Evolutionary conservation across 2,113 vertebrate genomes (phyloP).

Genomic region (Carassius gibelio): DNA sequence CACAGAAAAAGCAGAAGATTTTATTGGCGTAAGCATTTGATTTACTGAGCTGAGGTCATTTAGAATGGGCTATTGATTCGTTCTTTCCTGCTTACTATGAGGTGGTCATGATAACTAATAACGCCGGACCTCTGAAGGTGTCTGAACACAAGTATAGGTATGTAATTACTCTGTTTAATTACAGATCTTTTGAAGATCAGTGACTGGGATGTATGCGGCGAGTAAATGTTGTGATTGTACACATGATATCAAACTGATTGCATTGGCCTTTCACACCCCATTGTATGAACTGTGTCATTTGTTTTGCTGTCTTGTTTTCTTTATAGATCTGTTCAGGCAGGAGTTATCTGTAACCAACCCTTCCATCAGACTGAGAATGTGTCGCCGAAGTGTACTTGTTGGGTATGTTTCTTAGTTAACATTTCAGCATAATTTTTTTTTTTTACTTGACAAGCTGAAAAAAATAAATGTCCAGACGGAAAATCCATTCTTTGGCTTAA

Average conservation of each 20-base stretch:
- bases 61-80: slow-evolving; percentile 44
- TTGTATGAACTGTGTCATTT: not conserved
- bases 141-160: not conserved
- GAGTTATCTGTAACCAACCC: not conserved
- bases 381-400: not conserved
- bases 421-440: not conserved
- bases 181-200: slow-evolving; percentile 23
- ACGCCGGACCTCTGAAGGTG: not conserved
- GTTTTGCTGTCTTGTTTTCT: not conserved
- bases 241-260: slow-evolving; percentile 16
- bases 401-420: not conserved
- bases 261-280: not conserved
- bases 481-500: slow-evolving; percentile 32
- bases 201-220: not conserved
- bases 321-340: not conserved
- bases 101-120: slow-evolving; percentile 37
- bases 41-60: slow-evolving; percentile 41
- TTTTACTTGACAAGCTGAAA: slow-evolving; percentile 26
- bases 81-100: slow-evolving; percentile 9
- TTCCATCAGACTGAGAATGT: not conserved
- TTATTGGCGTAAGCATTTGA: slow-evolving; percentile 55
- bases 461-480: slow-evolving; percentile 12
- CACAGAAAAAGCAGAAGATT: slow-evolving; percentile 50
- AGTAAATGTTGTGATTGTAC: not conserved
- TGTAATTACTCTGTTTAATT: slow-evolving; percentile 29